Base-by-base conservation (phyloP, 2,888 invertebrate genomes). In the Drosophila meridionalis region DNA sequence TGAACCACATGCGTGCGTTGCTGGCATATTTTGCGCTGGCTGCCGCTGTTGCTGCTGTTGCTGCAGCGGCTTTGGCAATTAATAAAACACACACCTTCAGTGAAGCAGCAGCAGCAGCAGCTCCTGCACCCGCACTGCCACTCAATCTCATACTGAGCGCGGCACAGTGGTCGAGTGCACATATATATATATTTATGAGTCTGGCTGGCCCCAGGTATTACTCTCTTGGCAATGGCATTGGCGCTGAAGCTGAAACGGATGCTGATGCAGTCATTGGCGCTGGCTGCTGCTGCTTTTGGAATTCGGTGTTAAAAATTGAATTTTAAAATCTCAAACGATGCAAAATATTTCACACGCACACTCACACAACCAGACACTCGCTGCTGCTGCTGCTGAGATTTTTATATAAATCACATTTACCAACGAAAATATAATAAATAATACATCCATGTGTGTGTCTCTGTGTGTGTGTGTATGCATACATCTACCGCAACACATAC, bases 81-180 rank as follows among this genome's bases (percentile, higher is more conserved):
- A 86, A 86, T 86, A 86, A 86, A 86, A 86, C 89, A 86, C 85
- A 86, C 85, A 86, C 85, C 85, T 86, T 86, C 89, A 81, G 89
- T 69, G 78, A 45, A 73, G 68, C 76, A 45, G 45, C 43, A 20
- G 67, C n/a, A 14, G 38, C 5, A 40, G 55, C 55, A 28, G 50
- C 67, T 26, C 47, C 32, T 14, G 38, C 43, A 8, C 40, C 38
- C 42, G 28, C 14, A 8, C 38, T n/a, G 57, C 45, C 60, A 28
- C 58, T 42, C 62, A 45, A 40, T 43, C 38, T 34, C 55, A 42
- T 58, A 62, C 61, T 62, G 67, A 66, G 50, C 58, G 28, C 78
- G 75, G 83, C 89, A 89, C 89, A 90, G 85, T 90, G 85, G 90
- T 90, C 82, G 73, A 87, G 76, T 78, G 87, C 82, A 82, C 68